Evolutionary conservation across 2,797 vertebrate species (phyloP).

Genomic region (Podargus strigoides): DNA sequence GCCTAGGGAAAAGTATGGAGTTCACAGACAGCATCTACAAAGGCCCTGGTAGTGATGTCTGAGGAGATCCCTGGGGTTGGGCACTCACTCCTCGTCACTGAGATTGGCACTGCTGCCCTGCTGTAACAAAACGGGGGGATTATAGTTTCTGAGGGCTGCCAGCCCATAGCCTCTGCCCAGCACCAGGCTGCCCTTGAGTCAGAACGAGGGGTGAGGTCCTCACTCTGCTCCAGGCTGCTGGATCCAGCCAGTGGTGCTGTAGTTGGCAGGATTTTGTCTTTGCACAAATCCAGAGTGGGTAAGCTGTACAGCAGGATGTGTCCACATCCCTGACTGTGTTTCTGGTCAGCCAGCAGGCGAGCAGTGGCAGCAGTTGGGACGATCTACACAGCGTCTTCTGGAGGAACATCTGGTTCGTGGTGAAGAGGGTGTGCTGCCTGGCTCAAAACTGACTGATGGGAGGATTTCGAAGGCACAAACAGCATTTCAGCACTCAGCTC

Average conservation of each 20-base stretch:
- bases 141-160: background rate
- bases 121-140: background rate
- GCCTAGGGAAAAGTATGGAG: background rate
- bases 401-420: background rate
- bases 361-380: background rate
- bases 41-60: background rate
- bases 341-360: background rate
- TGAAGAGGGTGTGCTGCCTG: background rate
- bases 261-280: background rate
- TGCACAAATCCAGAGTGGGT: background rate
- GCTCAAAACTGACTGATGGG: background rate
- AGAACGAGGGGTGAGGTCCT: background rate
- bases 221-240: accelerated
- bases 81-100: background rate
- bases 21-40: background rate
- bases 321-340: background rate
- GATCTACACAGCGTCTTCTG: background rate
- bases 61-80: background rate
- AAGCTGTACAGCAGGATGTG: background rate
- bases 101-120: background rate
- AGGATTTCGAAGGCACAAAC: background rate
- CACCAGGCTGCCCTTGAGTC: background rate
- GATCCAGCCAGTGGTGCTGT: background rate
- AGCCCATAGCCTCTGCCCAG: background rate
- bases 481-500: background rate